These are phyloP conservation scores for Eubasilissa regina DNA, from an alignment of 1,140 invertebrate genomes.

Conservation along the genomic window DNA sequence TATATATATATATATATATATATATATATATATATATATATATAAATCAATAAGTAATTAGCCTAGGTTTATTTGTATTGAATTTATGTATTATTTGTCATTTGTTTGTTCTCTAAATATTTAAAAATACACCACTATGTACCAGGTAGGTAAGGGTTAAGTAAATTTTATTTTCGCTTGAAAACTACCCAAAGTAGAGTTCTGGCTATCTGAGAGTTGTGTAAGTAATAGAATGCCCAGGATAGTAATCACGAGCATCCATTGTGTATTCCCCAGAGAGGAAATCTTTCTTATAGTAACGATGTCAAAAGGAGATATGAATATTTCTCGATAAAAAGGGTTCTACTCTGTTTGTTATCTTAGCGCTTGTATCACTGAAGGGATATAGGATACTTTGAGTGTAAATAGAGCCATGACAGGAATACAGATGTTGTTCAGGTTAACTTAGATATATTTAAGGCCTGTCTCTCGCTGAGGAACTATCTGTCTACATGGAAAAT, in stretches of 20 bases:
- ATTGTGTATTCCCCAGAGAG: conserved; percentile 53
- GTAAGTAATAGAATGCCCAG: conserved; percentile 52
- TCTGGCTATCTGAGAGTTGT: conserved; percentile 50
- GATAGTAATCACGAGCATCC: conserved; percentile 51
- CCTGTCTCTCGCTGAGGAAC: background rate
- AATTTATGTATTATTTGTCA: too few species aligned
- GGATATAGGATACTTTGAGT: conserved; percentile 48
- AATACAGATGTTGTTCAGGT: conserved; percentile 47
- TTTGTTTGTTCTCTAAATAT: too few species aligned
- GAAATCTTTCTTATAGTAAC: conserved; percentile 52
- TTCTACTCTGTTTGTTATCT: conserved; percentile 53
- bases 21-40: too few species aligned
- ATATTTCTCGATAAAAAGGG: conserved; percentile 57
- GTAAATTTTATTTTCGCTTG: conserved; percentile 40
- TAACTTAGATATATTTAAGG: conserved; percentile 17
- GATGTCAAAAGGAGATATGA: conserved; percentile 56
- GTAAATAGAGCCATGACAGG: conserved; percentile 47
- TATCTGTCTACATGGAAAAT: conserved; percentile 1
- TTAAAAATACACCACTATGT: background rate
- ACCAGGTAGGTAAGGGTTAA: background rate
- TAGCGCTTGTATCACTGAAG: conserved; percentile 47
- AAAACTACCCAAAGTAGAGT: conserved; percentile 10
- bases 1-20: too few species aligned
- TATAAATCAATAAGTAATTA: too few species aligned
- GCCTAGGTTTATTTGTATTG: too few species aligned